Base-by-base conservation (phyloP, 2,888 invertebrate genomes). In the Rhorus exstirpatorius region DNA sequence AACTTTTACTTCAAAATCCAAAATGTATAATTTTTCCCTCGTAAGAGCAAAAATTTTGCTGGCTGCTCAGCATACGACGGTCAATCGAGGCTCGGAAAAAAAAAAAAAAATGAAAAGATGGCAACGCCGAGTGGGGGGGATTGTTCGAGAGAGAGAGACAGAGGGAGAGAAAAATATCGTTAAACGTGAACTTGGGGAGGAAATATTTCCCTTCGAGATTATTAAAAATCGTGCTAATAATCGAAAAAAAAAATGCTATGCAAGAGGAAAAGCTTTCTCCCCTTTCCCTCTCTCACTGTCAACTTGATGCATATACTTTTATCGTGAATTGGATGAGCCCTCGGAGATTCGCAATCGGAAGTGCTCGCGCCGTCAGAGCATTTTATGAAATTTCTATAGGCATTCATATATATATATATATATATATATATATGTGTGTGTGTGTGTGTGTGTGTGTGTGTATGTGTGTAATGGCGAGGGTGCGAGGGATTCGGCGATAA, bases 351-450 rank as follows among this genome's bases (percentile, higher is more conserved):
- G 46, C 70, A 75, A 75, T 70, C 80, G 80, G 70, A 80, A 80
- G 68, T 70, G 44, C 58, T 75, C 61, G 67, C 68, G 72, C 67
- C 41, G 81, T 70, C 68, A 71, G 71, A 60, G 60, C 78, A 68
- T 83, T 75, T 78, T 67, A 81, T 78, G 55, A 79, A 75, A 70
- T 81, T 74, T 81, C 65, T 44, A 60, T 72, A 74, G 21, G 21
- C 67, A 19, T 44, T 21, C 44, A 41, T 53, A 67, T 61, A 61
- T 38, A 61, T 19, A 38, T 38, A 21, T 61, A 61, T 21, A 8
- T 8, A 35, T 41, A n/a, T n/a, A 61, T 41, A 61, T 2, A 41
- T 31, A 61, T 35, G 12, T 21, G 17, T 6, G 3, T 41, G 41
- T 41, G 12, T 41, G 44, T n/a, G n/a, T n/a, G n/a, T n/a, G n/a